Conservation (phyloP, 2,797 vertebrate genomes). For the Phylloscopus collybita region DNA sequence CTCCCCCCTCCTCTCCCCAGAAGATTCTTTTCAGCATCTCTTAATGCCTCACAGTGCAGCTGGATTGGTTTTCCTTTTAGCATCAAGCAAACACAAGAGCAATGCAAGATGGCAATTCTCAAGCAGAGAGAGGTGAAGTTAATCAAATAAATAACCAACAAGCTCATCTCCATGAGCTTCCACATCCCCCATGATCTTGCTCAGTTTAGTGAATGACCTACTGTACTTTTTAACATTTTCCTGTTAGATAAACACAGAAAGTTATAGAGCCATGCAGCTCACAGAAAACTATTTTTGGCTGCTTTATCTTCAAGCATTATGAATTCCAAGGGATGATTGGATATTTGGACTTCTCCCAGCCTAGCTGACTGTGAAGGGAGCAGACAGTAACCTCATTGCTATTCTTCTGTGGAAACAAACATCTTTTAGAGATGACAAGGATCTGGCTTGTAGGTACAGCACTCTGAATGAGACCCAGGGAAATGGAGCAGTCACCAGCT, state of each 20-base stretch:
- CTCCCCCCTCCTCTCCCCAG: neutral
- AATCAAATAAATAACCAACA: slow-evolving; percentile 23
- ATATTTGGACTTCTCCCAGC: slow-evolving; percentile 43
- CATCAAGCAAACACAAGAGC: slow-evolving; percentile 30
- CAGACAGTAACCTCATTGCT: slow-evolving; percentile 49
- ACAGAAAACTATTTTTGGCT: slow-evolving; percentile 58
- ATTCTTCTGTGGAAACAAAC: slow-evolving; percentile 52
- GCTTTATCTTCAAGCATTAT: slow-evolving; percentile 27
- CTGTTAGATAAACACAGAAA: slow-evolving; percentile 39
- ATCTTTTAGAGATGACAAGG: slow-evolving; percentile 42
- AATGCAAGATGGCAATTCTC: neutral
- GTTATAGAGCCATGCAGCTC: slow-evolving; percentile 14
- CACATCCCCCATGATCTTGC: neutral
- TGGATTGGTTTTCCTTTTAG: slow-evolving; percentile 2
- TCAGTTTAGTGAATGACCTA: slow-evolving; percentile 6
- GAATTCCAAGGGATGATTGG: slow-evolving; percentile 51
- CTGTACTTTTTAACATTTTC: slow-evolving; percentile 15
- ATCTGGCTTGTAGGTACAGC: slow-evolving; percentile 37
- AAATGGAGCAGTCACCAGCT: neutral
- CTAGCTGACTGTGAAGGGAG: slow-evolving; percentile 10
- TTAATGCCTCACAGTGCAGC: neutral
- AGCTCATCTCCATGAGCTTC: neutral
- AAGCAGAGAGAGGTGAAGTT: neutral
- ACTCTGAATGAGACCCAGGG: neutral
- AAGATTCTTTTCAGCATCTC: slow-evolving; percentile 33